A percentile compares a stretch with the other conserved stretches of the same genome.
These are phyloP conservation scores for Epinotia brunnichana DNA, from an alignment of 2,888 invertebrate genomes.

Conservation along the genomic window DNA sequence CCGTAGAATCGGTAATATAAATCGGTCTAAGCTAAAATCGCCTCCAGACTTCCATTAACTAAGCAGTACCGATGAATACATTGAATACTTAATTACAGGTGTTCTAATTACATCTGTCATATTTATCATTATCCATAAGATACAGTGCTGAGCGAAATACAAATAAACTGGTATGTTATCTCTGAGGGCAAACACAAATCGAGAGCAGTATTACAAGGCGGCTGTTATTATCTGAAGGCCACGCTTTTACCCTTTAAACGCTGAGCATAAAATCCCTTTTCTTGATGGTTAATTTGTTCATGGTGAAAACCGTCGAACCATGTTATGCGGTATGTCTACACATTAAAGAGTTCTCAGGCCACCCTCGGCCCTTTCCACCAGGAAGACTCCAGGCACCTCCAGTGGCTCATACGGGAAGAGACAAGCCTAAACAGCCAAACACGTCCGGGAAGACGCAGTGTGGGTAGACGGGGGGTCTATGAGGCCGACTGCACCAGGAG, in stretches of 20 bases:
- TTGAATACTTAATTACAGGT: neutral
- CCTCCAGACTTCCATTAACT: neutral
- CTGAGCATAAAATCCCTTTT: neutral
- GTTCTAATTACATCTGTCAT: neutral
- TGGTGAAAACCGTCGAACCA: too few relatives aligned
- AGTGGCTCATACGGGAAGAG: too few relatives aligned
- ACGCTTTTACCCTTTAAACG: neutral
- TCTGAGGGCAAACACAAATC: neutral
- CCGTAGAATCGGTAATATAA: too few relatives aligned
- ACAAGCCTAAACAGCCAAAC: too few relatives aligned
- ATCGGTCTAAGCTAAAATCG: too few relatives aligned
- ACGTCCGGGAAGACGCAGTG: too few relatives aligned
- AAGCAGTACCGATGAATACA: neutral
- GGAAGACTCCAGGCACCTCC: too few relatives aligned
- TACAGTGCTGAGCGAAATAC: conserved; percentile 10
- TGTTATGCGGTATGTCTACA: too few relatives aligned
- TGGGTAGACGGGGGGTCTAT: too few relatives aligned
- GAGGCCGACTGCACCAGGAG: too few relatives aligned
- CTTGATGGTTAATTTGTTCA: neutral
- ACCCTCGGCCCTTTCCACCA: too few relatives aligned
- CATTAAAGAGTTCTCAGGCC: too few relatives aligned
- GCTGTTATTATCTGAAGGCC: neutral
- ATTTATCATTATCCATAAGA: neutral
- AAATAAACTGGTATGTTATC: conserved; percentile 13
- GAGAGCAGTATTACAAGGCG: conserved; percentile 14